Evolutionary conservation across 2,888 invertebrate species (phyloP).

Genomic region (Diachrysia chrysitis): DNA sequence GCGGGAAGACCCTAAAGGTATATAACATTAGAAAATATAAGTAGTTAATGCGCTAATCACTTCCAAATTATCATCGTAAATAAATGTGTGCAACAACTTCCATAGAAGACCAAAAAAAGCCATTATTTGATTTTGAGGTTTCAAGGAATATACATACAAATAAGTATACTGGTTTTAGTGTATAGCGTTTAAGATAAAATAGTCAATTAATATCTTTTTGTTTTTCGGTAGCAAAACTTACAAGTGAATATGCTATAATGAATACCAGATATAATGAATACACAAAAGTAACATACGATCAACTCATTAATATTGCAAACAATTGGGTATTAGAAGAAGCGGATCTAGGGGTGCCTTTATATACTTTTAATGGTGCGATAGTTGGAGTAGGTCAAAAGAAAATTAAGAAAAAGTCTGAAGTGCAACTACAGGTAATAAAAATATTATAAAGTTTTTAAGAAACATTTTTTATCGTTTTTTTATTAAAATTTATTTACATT

Average conservation of each 20-base stretch:
- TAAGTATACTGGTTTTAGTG: no score
- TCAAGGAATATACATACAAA: no score
- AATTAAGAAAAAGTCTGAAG: conserved; percentile 79
- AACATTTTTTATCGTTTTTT: background rate
- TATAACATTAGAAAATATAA: background rate
- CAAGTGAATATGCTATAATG: conserved; percentile 75
- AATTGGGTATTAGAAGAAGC: conserved; percentile 81
- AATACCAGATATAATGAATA: conserved; percentile 80
- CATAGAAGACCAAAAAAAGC: no score
- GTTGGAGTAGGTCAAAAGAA: conserved; percentile 76
- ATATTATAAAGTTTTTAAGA: background rate
- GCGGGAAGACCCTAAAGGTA: conserved; percentile 78
- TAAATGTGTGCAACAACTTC: no score
- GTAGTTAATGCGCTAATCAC: no score
- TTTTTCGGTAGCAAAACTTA: conserved; percentile 67
- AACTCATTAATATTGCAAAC: conserved; percentile 77
- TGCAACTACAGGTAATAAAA: conserved; percentile 70
- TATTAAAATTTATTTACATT: conserved; percentile 35
- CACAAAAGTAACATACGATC: conserved; percentile 77
- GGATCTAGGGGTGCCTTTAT: conserved; percentile 76
- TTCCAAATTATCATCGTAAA: no score
- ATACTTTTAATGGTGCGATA: conserved; percentile 75
- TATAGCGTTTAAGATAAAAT: no score
- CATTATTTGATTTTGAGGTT: no score
- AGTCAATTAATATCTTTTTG: background rate